Evolutionary conservation across 53 echinoderm and acorn worm genomes (phyloP).

Genomic region (Patiria pectinifera): DNA sequence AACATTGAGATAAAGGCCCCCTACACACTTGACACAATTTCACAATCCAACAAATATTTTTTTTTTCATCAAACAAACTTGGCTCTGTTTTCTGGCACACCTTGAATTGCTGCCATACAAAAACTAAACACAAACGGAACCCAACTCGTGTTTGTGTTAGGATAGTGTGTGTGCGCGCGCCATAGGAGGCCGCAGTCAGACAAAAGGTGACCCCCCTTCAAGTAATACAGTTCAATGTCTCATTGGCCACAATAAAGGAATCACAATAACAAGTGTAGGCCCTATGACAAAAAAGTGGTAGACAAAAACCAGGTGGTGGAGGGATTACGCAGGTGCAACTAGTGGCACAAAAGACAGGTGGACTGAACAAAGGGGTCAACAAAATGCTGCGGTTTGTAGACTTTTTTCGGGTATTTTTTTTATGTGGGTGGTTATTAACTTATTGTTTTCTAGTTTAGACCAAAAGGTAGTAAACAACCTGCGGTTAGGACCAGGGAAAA

Average conservation of each 20-base stretch:
- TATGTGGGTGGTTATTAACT: background rate
- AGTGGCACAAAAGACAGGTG: conserved; percentile 45
- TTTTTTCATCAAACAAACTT: background rate
- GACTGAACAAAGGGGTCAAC: conserved; percentile 5
- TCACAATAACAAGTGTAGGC: conserved; percentile 31
- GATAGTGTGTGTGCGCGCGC: background rate
- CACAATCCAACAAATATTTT: conserved; percentile 5
- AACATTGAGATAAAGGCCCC: conserved; percentile 25
- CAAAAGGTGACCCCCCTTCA: conserved; percentile 31
- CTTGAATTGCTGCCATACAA: background rate
- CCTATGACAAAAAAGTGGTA: too few species aligned
- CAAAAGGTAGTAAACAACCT: background rate
- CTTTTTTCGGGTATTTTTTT: background rate
- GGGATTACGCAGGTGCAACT: conserved; percentile 39
- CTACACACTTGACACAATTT: conserved; percentile 49
- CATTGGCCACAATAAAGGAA: conserved; percentile 12
- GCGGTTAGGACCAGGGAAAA: background rate
- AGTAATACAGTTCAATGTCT: conserved; percentile 45
- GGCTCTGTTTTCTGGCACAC: conserved; percentile 31
- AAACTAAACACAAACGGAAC: background rate
- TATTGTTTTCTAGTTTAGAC: background rate
- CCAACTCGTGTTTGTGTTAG: conserved; percentile 27
- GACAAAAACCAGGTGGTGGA: conserved; percentile 53
- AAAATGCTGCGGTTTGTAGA: background rate
- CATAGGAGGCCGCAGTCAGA: conserved; percentile 34